Base-by-base conservation (phyloP, 1,140 invertebrate genomes). In the Drosophila seguyi region DNA sequence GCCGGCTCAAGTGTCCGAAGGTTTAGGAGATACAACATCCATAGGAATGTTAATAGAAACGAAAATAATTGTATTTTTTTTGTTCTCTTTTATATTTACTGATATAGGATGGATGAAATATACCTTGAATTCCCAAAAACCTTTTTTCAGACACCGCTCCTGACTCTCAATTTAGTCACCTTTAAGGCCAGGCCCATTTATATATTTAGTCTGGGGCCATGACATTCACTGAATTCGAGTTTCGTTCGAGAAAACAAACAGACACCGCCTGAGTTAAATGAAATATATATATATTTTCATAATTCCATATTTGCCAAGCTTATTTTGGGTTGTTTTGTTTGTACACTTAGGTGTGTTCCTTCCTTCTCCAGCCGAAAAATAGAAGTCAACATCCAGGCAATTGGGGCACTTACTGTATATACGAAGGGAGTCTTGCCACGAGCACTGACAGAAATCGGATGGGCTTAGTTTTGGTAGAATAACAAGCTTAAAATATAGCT, bases 291-390 rank as follows among this genome's bases (percentile, higher is more conserved):
- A 44, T 61, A 11, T 55, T 11, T 42, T 42, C 63, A 87, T 83
- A 79, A 81, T 84, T 65, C 67, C 63, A 58, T 77, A 68, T 77
- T 77, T 68, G 55, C 41, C 41, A n/a, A 44, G 62, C 55, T 67
- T 67, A 59, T 67, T 67, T 69, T 77, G 72, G 67, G 42, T 65
- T 81, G 56, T 60, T 65, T 67, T 80, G 67, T 80, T 88, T 84
- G 80, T 55, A 87, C 66, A 88, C 63, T 62, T 69, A 71, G 80
- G 80, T 74, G 84, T 84, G 80, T 74, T 82, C 41, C 42, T 50
- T 82, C 41, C 42, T 50, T 8, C 45, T 52, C 55, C 22, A 31
- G 45, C 50, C 57, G 25, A 62, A 72, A 71, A 72, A 71, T 65
- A 60, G 61, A 77, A 59, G 66, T 81, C 73, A 73, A 67, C 72